Conservation (phyloP, 2,113 vertebrate species). For the Podarcis muralis region DNA sequence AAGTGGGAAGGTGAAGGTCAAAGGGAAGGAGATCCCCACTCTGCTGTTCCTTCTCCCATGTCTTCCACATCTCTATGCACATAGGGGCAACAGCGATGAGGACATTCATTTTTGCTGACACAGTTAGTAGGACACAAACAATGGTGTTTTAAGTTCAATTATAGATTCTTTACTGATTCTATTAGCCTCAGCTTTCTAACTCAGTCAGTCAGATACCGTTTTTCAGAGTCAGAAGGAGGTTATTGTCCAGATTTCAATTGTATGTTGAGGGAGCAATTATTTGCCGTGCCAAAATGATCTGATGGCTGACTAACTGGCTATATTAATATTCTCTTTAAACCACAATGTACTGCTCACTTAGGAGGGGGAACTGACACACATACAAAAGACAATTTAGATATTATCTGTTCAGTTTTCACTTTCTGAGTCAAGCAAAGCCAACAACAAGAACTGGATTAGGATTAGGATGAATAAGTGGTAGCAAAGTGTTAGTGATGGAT, state of each 20-base stretch:
- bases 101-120: neutral
- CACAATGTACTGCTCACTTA: neutral
- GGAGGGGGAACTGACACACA: neutral
- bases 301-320: neutral
- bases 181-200: neutral
- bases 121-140: neutral
- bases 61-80: neutral
- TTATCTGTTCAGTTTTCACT: neutral
- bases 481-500: neutral
- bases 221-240: slow-evolving; percentile 11
- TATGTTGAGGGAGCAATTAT: slow-evolving; percentile 8
- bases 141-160: neutral
- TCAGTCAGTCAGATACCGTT: neutral
- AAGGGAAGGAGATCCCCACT: neutral
- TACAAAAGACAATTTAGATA: neutral
- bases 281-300: neutral
- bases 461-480: neutral
- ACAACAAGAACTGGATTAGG: neutral
- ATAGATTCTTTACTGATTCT: neutral
- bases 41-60: neutral
- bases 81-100: neutral
- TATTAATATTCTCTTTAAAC: slow-evolving; percentile 9
- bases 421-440: neutral
- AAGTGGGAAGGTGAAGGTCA: neutral
- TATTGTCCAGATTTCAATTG: neutral